Evolutionary conservation across 92 coral and sea anemone genomes (phyloP), one percentile per base, ranked within the genome.

Genomic region (Zoanthus solanderi): DNA sequence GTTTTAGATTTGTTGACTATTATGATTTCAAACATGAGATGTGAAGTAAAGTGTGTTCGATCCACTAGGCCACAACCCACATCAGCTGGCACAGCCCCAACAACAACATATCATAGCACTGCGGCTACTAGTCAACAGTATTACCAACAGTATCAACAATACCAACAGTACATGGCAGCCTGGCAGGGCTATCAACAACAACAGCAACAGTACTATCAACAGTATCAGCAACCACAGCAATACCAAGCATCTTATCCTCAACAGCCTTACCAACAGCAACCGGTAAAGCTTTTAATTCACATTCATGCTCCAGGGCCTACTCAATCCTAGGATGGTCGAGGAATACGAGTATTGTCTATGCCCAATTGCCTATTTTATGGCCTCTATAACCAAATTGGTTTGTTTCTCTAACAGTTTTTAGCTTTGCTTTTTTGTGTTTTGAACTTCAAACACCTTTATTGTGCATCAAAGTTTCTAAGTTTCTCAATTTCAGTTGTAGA

Each of bases 131-230:
- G 68, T 42, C 95, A 94, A 71, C 96, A 94, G 77, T 94, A 94
- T 80, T 83, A 92, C 67, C 99, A 97, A 65, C 98, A 95, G 83
- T 96, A 97, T 72, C 99, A 96, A 79, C 98, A 97, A 60, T 97
- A 95, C 84, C 99, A 97, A 61, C 99, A 97, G 72, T 97, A 97
- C 50, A 86, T 95, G 78, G 98, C 96, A 9, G 99, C 98, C 31
- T 97, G 99, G 99, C 99, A 97, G 83, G 96, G 95, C 5, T 93
- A 93, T 83, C 96, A 95, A 46, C 98, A 97, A 47, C 99, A 92
- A 84, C 98, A 37, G 42, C 42, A 95, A 14, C 98, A 92, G 53
- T 92, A 90, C 31, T 92, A 93, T 9, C 93, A 92, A 50, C 89
- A 78, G 12, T 92, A 89, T 28, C 91, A 85, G 16, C 96, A 94